phyloP scores from a whole-genome alignment of 1,140 invertebrate genomes.

The Drosophila lacertosa region DNA sequence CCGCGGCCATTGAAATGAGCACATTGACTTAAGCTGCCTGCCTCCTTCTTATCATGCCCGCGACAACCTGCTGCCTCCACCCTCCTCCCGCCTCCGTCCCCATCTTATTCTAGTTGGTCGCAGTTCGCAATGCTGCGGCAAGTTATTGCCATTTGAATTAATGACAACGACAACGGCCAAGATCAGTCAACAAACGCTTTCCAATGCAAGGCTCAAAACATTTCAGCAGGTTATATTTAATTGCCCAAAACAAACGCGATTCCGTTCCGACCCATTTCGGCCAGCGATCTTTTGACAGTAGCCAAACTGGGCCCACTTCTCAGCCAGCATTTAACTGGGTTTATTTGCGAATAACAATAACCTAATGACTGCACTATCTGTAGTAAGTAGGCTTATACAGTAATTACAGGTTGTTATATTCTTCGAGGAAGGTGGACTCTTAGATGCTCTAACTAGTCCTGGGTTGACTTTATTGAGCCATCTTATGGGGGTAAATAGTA shows the following conservation, averaged over 20 bases:
- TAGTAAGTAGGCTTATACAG: no score
- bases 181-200: conserved; percentile 11
- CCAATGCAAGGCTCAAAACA: background rate
- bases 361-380: no score
- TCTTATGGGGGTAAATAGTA: no score
- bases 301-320: background rate
- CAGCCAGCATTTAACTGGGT: background rate
- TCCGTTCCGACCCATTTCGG: background rate
- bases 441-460: no score
- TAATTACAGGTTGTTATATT: no score
- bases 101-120: background rate
- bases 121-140: conserved; percentile 4
- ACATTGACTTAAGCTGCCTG: conserved; percentile 75
- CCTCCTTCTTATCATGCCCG: conserved; percentile 11
- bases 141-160: conserved; percentile 17
- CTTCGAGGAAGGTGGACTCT: no score
- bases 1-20: conserved; percentile 72
- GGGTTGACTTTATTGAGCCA: no score
- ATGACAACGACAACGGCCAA: conserved; percentile 15
- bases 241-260: conserved; percentile 2
- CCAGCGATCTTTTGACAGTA: background rate
- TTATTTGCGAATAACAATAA: background rate
- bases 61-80: background rate
- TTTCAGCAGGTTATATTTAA: conserved; percentile 6
- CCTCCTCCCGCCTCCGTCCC: background rate